Percentiles rank a stretch among this genome's conserved stretches.
Conservation (phyloP, 1,140 invertebrate genomes). For the Proctacanthus coquilletti region DNA sequence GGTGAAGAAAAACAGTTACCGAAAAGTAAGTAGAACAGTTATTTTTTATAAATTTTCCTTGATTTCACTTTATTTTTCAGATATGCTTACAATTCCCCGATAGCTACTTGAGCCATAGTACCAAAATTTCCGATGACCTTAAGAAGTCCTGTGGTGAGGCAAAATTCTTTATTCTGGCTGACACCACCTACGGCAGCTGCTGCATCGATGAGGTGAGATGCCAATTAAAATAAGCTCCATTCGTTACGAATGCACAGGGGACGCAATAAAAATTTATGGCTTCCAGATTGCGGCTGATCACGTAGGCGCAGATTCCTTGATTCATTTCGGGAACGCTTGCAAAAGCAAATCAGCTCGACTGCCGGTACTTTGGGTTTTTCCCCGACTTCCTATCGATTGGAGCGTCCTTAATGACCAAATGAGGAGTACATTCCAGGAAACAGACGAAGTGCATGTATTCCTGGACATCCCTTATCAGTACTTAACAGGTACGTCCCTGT, state of each 20-base stretch:
- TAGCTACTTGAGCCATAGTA: conserved; percentile 52
- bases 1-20: conserved; percentile 46
- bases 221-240: neutral
- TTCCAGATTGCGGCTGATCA: conserved; percentile 56
- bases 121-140: conserved; percentile 47
- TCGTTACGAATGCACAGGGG: neutral
- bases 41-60: conserved; percentile 7
- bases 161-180: conserved; percentile 73
- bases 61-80: conserved; percentile 32
- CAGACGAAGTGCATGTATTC: no score
- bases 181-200: conserved; percentile 88
- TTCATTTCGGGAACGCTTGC: conserved; percentile 86
- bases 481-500: no score
- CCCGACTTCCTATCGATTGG: conserved; percentile 40
- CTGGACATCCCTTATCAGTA: no score
- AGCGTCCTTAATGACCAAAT: no score
- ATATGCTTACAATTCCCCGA: conserved; percentile 88
- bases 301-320: conserved; percentile 61
- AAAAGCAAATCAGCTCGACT: conserved; percentile 56
- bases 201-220: conserved; percentile 72
- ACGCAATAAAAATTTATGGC: neutral
- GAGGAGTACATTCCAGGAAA: no score
- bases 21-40: conserved; percentile 38
- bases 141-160: conserved; percentile 34
- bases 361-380: conserved; percentile 56